Base-by-base conservation (phyloP, 1,140 invertebrate genomes). In the Anastatus disparis region DNA sequence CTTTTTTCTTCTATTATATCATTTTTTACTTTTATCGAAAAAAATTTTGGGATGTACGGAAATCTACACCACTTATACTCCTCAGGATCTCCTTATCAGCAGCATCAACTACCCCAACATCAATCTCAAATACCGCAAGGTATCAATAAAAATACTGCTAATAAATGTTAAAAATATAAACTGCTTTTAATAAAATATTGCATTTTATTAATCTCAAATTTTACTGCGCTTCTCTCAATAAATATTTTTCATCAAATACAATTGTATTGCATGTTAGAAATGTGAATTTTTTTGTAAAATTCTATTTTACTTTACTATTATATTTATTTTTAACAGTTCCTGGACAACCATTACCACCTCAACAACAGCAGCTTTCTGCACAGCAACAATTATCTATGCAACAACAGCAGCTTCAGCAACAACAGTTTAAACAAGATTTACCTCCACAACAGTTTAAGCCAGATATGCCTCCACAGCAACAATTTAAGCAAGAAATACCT, bases 391-490 rank as follows among this genome's bases (percentile, higher is more conserved):
- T 31, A 55, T 71, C 55, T 26, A 64, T 27, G 59, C 79, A 46
- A 64, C 74, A 29, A 66, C 79, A 27, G 55, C 78, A 59, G 65
- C 17, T n/a, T n/a, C n/a, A n/a, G n/a, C n/a, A n/a, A n/a, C n/a
- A n/a, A n/a, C n/a, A n/a, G n/a, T n/a, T n/a, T n/a, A n/a, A n/a
- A n/a, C n/a, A n/a, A n/a, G n/a, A n/a, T n/a, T n/a, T n/a, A n/a
- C n/a, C n/a, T n/a, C n/a, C n/a, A n/a, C n/a, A n/a, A n/a, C n/a
- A n/a, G n/a, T n/a, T n/a, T n/a, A n/a, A n/a, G n/a, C n/a, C n/a
- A n/a, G n/a, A n/a, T n/a, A 78, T 12, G 72, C 80, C 68, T 50
- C 70, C 65, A 35, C 78, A 62, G n/a, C n/a, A n/a, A n/a, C n/a
- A n/a, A n/a, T n/a, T n/a, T n/a, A n/a, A n/a, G n/a, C n/a, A n/a